Base-by-base conservation (phyloP, 2,888 invertebrate genomes). In the Andrena flavipes region DNA sequence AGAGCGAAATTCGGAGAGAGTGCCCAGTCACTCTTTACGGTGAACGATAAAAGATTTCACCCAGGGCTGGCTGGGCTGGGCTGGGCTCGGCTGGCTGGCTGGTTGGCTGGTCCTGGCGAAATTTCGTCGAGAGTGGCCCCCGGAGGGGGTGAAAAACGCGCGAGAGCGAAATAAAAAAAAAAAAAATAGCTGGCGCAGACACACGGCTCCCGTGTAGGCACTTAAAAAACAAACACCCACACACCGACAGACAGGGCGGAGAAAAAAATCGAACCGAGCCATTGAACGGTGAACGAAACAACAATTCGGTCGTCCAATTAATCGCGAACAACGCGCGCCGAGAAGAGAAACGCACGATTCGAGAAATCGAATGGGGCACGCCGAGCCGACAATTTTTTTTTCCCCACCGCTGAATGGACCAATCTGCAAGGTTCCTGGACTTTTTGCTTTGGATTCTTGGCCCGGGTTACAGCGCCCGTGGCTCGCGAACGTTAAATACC, bases 291-390 rank as follows among this genome's bases (percentile, higher is more conserved):
- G 88, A 86, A 89, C 89, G 90, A 89, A 91, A 89, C 89, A 90
- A 88, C 90, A 90, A 91, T 90, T 90, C 84, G 84, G 80, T 84
- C 86, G 84, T 86, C 87, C 88, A 86, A 87, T 88, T 88, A 88
- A 88, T 84, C 87, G 86, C 78, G 82, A 80, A 88, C 80, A 82
- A 86, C 83, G 73, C 73, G 78, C 80, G 56, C 64, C 64, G 75
- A 79, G 76, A 85, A 86, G 80, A 80, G 80, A 75, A 84, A 78
- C 86, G 84, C 79, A 60, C 77, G 79, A 82, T 87, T 86, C 87
- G 87, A 87, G 84, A 82, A 87, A 87, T 86, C 84, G 86, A 87
- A 87, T 87, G 86, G 87, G 80, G 77, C 87, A 69, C 79, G 79
- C 69, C 62, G 75, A 78, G 79, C 82, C 60, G 76, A 74, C 70